Conservation (phyloP, 2,113 vertebrate genomes). For the Anguilla japonica region DNA sequence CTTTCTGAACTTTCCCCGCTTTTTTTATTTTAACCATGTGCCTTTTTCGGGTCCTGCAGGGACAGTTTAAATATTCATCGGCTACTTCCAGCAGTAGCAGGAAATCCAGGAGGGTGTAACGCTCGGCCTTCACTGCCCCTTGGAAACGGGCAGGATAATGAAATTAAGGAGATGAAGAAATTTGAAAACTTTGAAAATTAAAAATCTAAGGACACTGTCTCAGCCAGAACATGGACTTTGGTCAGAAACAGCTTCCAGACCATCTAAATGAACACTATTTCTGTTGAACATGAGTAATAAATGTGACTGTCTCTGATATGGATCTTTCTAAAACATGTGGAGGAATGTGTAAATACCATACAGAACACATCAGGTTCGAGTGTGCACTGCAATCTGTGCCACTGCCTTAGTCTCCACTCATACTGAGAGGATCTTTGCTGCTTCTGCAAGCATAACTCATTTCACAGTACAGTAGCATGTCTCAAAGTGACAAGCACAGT, state of each 20-base stretch:
- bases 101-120: neutral
- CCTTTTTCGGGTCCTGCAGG: slow-evolving; percentile 73
- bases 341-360: neutral
- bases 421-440: neutral
- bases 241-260: too few species aligned
- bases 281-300: neutral
- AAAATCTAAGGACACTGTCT: too few species aligned
- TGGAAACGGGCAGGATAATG: neutral
- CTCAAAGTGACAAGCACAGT: neutral
- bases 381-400: neutral
- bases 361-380: neutral
- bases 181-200: too few species aligned
- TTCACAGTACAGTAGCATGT: neutral
- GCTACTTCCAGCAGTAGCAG: slow-evolving; percentile 77
- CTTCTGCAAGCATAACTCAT: neutral
- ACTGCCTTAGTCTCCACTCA: neutral
- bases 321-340: neutral
- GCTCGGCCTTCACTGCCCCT: neutral
- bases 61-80: slow-evolving; percentile 83
- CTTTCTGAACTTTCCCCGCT: slow-evolving; percentile 71
- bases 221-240: too few species aligned
- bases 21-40: slow-evolving; percentile 49
- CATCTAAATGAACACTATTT: too few species aligned
- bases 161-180: too few species aligned
- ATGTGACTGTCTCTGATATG: neutral